Percentiles rank a stretch among this genome's conserved stretches.
Evolutionary conservation across 2,113 vertebrate genomes (phyloP).

Genomic region (Heterotilapia buettikoferi): DNA sequence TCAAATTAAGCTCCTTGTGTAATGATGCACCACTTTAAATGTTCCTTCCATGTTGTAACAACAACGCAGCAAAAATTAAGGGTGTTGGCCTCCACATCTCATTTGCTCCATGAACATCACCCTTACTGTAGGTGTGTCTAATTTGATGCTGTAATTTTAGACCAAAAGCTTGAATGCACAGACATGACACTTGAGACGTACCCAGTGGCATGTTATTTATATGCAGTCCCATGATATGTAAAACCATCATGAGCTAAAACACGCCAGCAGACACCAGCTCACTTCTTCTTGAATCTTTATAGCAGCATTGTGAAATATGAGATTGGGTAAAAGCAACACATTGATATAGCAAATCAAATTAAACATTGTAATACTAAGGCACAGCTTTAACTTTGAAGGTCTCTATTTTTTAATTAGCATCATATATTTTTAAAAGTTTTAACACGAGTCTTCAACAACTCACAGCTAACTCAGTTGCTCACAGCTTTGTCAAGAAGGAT

Average conservation of each 20-base stretch:
- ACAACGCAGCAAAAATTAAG: neutral
- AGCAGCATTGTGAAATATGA: neutral
- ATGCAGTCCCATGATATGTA: neutral
- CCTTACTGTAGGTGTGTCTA: neutral
- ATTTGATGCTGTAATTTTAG: neutral
- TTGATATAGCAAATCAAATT: neutral
- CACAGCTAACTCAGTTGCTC: neutral
- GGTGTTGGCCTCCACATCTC: neutral
- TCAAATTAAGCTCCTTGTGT: neutral
- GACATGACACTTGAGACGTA: neutral
- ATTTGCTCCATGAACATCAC: neutral
- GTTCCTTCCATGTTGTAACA: neutral
- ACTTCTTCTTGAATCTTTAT: fast-evolving
- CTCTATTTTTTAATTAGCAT: neutral
- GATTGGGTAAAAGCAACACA: neutral
- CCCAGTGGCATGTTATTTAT: neutral
- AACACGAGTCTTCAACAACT: neutral
- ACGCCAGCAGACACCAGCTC: neutral
- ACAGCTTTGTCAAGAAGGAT: neutral
- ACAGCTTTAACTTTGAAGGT: neutral
- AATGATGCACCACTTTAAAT: neutral
- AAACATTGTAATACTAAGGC: neutral
- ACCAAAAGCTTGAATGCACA: neutral
- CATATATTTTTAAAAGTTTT: neutral
- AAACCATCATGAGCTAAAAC: neutral